Percentiles rank a stretch among this genome's conserved stretches.
These are phyloP conservation scores for Sylvilagus floridanus DNA, from an alignment of 2,797 vertebrate genomes.

Conservation along the genomic window DNA sequence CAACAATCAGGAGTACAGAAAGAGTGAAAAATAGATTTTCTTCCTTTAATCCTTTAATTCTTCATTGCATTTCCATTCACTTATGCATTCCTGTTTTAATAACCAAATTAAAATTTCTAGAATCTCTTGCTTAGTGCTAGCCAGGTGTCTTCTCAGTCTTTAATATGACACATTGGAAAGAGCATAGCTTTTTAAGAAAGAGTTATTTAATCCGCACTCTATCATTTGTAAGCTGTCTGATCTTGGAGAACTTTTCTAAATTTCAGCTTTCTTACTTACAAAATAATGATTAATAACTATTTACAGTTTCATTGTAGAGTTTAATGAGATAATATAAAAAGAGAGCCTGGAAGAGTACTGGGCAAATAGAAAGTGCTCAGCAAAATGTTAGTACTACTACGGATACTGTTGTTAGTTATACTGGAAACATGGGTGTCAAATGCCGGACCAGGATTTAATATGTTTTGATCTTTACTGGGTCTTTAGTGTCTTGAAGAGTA, in stretches of 20 bases:
- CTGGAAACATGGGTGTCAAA: not conserved
- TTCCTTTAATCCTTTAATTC: conserved; percentile 52
- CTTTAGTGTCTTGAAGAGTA: not conserved
- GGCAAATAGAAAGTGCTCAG: not conserved
- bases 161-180: not conserved
- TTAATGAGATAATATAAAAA: not conserved
- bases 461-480: not conserved
- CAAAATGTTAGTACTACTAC: not conserved
- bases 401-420: not conserved
- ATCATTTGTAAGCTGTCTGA: not conserved
- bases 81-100: conserved; percentile 26
- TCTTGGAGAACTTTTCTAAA: conserved; percentile 8
- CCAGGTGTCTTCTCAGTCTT: not conserved
- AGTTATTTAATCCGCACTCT: not conserved
- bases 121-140: not conserved
- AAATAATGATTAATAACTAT: conserved; percentile 2
- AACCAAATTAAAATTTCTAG: not conserved
- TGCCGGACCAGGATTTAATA: not conserved
- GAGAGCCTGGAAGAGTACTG: not conserved
- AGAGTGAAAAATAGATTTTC: conserved; percentile 48
- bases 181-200: conserved; percentile 28
- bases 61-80: not conserved
- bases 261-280: not conserved
- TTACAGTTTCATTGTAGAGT: conserved; percentile 39
- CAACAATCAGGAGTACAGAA: conserved; percentile 45